A percentile compares a stretch with the other conserved stretches of the same genome.
These are phyloP conservation scores for Noctua janthina DNA, from an alignment of 2,888 invertebrate species.

Conservation along the genomic window DNA sequence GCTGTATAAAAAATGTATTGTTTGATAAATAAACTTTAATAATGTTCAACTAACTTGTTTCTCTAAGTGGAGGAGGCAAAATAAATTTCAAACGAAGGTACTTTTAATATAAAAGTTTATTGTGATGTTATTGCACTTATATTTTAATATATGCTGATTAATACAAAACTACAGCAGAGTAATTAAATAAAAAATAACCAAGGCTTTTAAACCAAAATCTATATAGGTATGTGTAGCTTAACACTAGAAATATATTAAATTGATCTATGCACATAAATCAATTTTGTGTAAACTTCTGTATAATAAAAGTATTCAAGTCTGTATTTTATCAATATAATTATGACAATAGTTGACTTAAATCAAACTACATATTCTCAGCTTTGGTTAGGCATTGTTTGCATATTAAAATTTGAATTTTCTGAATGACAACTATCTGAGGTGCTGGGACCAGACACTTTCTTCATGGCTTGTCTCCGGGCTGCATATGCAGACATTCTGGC, in stretches of 20 bases:
- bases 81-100: constrained; percentile 1
- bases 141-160: constrained; percentile 43
- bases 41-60: constrained; percentile 32
- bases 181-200: constrained; percentile 27
- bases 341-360: constrained; percentile 36
- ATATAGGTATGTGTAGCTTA: constrained; percentile 28
- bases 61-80: neutral
- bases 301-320: constrained; percentile 55
- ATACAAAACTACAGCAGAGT: constrained; percentile 49
- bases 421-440: constrained; percentile 41
- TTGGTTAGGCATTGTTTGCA: constrained; percentile 69
- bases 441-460: constrained; percentile 67
- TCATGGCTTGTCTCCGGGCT: constrained; percentile 82
- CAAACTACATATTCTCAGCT: constrained; percentile 64
- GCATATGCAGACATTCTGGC: constrained; percentile 87
- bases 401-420: constrained; percentile 46
- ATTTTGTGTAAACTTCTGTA: constrained; percentile 53
- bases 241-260: constrained; percentile 37
- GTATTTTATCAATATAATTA: constrained; percentile 35
- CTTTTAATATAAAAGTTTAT: constrained; percentile 59
- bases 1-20: constrained; percentile 43
- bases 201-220: constrained; percentile 41
- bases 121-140: constrained; percentile 54
- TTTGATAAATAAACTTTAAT: constrained; percentile 55
- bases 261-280: constrained; percentile 39